Evolutionary conservation across 1,140 invertebrate species (phyloP), one percentile per base, ranked within the genome.

Genomic region (Calephelis virginiensis): DNA sequence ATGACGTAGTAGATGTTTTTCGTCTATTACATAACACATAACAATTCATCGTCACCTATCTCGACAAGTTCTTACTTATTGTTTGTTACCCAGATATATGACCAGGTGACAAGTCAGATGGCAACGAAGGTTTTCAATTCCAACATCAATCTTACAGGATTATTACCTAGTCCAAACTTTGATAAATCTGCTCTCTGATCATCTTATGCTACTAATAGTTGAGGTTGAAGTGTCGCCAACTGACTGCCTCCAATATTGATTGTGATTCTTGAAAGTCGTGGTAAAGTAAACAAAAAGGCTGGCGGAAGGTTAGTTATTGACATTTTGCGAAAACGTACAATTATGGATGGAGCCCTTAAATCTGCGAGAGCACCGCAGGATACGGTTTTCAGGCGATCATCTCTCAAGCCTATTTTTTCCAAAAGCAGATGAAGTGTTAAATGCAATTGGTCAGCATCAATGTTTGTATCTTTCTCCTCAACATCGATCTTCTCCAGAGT

Each of bases 271-370:
- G 96, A 96, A 5, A 97, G 98, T 76, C 96, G 93, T 1, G 97
- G 97, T n/a, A 98, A 93, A 0, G 97, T 96, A 76, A 97, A 97
- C 62, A 98, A 93, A 17, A 98, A 80, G 1, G 96, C 94, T 6
- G 96, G 94, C 4, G 96, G 96, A 67, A 98, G 90, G 0, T 92
- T 91, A 40, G 93, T 94, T 2, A 98, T 81, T 1, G 96, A 97
- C 3, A 97, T 97, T 78, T 97, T 96, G 12, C 94, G 93, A 10
- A 98, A 83, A 61, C 94, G 92, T 11, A 98, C 93, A 1, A 91
- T 92, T n/a, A 98, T 92, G 9, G 93, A 82, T 12, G 93, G 93
- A 40, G 93, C 94, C 72, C 96, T 95, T 1, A 98, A 91, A 4
- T 96, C 96, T 0, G 96, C 96, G 63, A 98, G 88, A 0, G 96